Percentiles rank a stretch among this genome's conserved stretches.
Conservation (phyloP, 1,140 invertebrate species). For the Saccostrea cuccullata region DNA sequence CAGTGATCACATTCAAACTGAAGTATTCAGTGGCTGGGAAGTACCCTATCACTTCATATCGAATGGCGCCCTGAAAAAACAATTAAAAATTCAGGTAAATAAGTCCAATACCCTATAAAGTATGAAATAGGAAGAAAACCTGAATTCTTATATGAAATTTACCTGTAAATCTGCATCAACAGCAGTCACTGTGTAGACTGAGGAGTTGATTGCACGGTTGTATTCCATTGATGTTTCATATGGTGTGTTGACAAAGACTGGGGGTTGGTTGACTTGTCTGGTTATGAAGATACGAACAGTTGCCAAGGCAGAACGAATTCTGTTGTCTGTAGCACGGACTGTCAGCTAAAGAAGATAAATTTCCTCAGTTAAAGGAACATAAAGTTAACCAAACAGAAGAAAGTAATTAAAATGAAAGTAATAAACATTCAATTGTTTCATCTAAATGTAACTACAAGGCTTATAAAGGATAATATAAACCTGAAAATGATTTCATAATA, state of each 20-base stretch:
- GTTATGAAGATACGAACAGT: constrained; percentile 40
- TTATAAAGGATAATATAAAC: background rate
- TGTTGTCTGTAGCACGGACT: constrained; percentile 39
- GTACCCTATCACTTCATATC: constrained; percentile 50
- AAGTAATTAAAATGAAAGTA: too few species aligned
- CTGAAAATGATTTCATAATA: background rate
- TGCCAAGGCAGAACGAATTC: constrained; percentile 37
- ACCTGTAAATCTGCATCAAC: constrained; percentile 28
- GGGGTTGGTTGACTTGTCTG: constrained; percentile 14
- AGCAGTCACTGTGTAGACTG: constrained; percentile 34
- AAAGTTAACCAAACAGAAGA: too few species aligned
- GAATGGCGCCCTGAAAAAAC: constrained; percentile 41
- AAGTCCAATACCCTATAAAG: too few species aligned
- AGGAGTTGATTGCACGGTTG: constrained; percentile 18
- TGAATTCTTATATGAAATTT: background rate
- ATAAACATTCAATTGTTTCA: too few species aligned
- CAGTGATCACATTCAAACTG: constrained; percentile 27
- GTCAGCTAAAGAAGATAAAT: background rate
- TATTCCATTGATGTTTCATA: constrained; percentile 17
- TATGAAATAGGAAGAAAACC: too few species aligned
- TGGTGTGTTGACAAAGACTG: constrained; percentile 40
- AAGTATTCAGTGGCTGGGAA: constrained; percentile 48
- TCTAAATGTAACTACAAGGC: background rate
- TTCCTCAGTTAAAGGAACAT: background rate
- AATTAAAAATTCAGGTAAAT: background rate